Base-by-base conservation (phyloP, 92 coral and sea anemone genomes). In the Isaurus tuberculatus region DNA sequence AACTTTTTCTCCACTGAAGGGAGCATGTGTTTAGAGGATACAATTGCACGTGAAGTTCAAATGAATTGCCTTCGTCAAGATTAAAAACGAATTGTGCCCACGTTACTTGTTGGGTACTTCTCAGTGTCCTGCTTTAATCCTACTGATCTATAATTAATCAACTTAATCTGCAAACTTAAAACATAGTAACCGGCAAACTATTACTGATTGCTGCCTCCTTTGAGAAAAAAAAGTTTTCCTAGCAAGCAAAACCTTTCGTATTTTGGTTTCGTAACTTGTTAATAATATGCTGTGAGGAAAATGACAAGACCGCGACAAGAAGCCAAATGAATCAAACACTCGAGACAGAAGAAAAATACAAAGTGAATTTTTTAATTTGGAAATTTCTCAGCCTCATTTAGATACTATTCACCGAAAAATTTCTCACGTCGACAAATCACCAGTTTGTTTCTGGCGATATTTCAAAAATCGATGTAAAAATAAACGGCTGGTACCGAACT, bases 351-450 rank as follows among this genome's bases (percentile, higher is more conserved):
- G n/a, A 19, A 57, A 48, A 20, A 53, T 49, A 49, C 40, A 58
- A 53, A 34, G 82, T 33, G 70, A 10, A 55, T 33, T 20, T 29
- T 23, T 43, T 23, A 26, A 33, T 57, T 11, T 22, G 51, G 32
- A 29, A 19, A 57, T 8, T 26, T 77, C 32, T 34, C 20, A 20
- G 5, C 22, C 16, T 22, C 33, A 46, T 77, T 58, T 8, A 19
- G 70, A n/a, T n/a, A n/a, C 40, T 58, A 5, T 25, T 58, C 32
- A 16, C 28, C 17, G 13, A 17, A 33, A 77, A 37, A 58, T 9
- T 60, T 77, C 82, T 77, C 82, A 58, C 70, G 49, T 77, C 53
- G 82, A 77, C 53, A 77, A 77, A 70, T 77, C 70, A 77, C 82
- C 82, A 32, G 82, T 36, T 19, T 19, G 2, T 53, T n/a, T 57